Base-by-base conservation (phyloP, 2,113 vertebrate genomes). In the Campylorhamphus procurvoides region DNA sequence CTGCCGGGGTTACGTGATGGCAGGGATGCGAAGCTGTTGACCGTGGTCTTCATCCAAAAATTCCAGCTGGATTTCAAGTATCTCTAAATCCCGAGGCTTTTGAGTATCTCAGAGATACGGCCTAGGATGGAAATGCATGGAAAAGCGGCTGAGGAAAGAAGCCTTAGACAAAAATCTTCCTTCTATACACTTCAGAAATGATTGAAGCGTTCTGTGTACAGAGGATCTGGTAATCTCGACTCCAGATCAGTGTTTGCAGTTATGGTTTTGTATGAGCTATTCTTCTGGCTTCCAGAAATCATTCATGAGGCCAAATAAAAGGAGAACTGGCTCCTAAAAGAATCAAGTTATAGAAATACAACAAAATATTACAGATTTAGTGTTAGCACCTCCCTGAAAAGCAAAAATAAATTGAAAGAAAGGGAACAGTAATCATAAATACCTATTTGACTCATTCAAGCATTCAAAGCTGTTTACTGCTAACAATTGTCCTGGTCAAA, bases 11-110 rank as follows among this genome's bases (percentile, higher is more conserved):
- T 90, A 92, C n/a, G 6, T 44, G 90, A 82, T 52, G 77, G 74
- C 89, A 79, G 87, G 81, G 81, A 72, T 1, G 0, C 24, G 64
- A 63, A 74, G 85, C 83, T 84, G 72, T 93, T 93, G 94, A 88
- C 88, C 62, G 2, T 93, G 95, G 94, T 96, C 94, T 96, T 95
- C 92, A 80, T 93, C 82, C 72, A 71, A 52, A 85, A 68, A 91
- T 77, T 85, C 75, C 60, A 78, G 47, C 37, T 89, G 53, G 49
- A 67, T 92, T 95, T 94, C 64, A 84, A 78, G 4, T 42, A 76
- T 66, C 35, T 28, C 73, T 68, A 72, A 90, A 81, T 74, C 76
- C 35, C 1, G 1, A 44, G 24, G 50, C 17, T 42, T 67, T 59
- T 47, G 68, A 24, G 42, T 67, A 56, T 55, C 80, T 64, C 7